phyloP scores from a whole-genome alignment of 1,140 invertebrate genomes.

The Brachystomella parvula region DNA sequence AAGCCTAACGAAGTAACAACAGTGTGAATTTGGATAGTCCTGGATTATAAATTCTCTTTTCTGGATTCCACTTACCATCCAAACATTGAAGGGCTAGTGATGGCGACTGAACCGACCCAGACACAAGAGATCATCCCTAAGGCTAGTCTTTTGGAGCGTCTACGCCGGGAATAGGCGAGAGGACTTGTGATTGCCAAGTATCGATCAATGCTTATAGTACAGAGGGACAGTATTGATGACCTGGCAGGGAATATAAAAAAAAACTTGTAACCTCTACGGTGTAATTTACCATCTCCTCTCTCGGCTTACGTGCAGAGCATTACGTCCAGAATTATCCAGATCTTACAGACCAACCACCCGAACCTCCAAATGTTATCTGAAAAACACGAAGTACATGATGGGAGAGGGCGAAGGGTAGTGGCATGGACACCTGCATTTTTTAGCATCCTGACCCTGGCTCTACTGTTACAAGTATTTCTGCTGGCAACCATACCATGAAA shows the following conservation, averaged over 20 bases:
- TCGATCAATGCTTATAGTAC: conserved; percentile 53
- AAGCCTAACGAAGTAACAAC: not conserved
- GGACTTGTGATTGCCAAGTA: conserved; percentile 56
- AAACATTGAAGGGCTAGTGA: conserved; percentile 53
- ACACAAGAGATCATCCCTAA: conserved; percentile 51
- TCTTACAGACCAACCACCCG: conserved; percentile 44
- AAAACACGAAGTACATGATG: conserved; percentile 24
- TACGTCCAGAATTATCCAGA: conserved; percentile 89
- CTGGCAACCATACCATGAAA: too few relatives aligned
- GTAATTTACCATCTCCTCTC: too few relatives aligned
- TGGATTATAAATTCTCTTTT: not conserved
- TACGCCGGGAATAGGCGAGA: conserved; percentile 51
- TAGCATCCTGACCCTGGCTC: too few relatives aligned
- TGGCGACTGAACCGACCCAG: conserved; percentile 47
- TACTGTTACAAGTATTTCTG: too few relatives aligned
- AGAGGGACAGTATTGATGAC: conserved; percentile 47
- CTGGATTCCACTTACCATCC: conserved; percentile 54
- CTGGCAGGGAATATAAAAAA: not conserved
- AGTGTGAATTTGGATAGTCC: too few relatives aligned
- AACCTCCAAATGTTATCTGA: conserved; percentile 39
- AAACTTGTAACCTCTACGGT: too few relatives aligned
- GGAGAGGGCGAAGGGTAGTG: conserved; percentile 21
- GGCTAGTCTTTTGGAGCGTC: conserved; percentile 50
- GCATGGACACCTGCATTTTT: too few relatives aligned
- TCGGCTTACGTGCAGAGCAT: conserved; percentile 65